Conservation (phyloP, 35 echinoderm and acorn worm genomes). For the Nesometra sesokonis region DNA sequence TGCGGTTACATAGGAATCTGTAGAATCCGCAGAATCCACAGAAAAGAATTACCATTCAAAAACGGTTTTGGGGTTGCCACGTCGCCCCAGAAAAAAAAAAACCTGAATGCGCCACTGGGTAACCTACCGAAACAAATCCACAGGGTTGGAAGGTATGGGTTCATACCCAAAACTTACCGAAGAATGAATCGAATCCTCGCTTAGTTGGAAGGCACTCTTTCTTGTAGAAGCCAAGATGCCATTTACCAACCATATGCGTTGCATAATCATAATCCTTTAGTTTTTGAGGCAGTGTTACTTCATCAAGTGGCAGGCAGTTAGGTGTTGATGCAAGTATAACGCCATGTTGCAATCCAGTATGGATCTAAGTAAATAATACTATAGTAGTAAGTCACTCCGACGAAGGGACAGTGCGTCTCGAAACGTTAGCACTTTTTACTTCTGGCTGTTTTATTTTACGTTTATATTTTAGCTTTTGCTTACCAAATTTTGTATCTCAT, state of each 20-base stretch:
- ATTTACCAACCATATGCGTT: constrained; percentile 57
- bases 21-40: too few species aligned
- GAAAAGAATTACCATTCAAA: too few species aligned
- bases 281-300: constrained; percentile 31
- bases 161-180: constrained; percentile 18
- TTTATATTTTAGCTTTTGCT: too few species aligned
- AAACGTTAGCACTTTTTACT: too few species aligned
- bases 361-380: constrained; percentile 25
- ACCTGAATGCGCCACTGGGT: background rate
- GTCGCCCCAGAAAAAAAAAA: background rate
- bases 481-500: too few species aligned
- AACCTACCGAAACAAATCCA: background rate
- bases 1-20: too few species aligned
- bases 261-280: constrained; percentile 39
- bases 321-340: background rate
- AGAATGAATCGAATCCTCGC: constrained; percentile 60
- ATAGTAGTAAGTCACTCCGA: too few species aligned
- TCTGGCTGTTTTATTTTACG: too few species aligned
- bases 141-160: background rate
- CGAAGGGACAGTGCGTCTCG: too few species aligned
- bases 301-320: constrained; percentile 31
- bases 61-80: too few species aligned
- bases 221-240: constrained; percentile 52
- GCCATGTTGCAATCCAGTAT: constrained; percentile 38
- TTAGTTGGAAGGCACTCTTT: constrained; percentile 41